Conservation (phyloP, 2,113 vertebrate genomes). For the Rhinoptilus africanus region DNA sequence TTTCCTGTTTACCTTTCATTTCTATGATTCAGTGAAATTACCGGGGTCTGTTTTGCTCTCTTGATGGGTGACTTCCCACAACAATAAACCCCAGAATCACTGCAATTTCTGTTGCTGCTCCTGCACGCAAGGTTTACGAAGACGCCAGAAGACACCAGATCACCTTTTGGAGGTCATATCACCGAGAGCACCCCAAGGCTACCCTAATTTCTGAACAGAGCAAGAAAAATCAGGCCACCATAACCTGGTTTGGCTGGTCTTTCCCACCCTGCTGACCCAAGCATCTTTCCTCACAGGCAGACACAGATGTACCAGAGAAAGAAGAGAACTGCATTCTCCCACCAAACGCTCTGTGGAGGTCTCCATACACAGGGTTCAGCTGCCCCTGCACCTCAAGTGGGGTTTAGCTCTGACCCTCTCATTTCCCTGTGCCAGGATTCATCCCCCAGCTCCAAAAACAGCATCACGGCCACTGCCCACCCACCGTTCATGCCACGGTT, state of each 20-base stretch:
- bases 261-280: background rate
- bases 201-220: background rate
- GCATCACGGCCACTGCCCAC: background rate
- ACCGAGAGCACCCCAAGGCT: background rate
- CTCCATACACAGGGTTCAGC: background rate
- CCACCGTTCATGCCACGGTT: accelerated
- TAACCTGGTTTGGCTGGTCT: background rate
- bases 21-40: background rate
- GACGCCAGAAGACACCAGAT: background rate
- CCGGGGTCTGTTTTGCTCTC: background rate
- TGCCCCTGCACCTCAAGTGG: background rate
- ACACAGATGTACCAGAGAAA: background rate
- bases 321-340: background rate
- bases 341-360: background rate
- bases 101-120: background rate
- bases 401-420: background rate
- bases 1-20: background rate
- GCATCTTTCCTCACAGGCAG: background rate
- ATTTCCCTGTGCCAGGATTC: background rate
- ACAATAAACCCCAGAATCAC: background rate
- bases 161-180: background rate
- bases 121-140: background rate
- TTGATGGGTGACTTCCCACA: background rate
- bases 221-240: background rate
- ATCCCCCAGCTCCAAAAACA: background rate